Base-by-base conservation (phyloP, 2,888 invertebrate species). In the Dermolepida albohirtum region DNA sequence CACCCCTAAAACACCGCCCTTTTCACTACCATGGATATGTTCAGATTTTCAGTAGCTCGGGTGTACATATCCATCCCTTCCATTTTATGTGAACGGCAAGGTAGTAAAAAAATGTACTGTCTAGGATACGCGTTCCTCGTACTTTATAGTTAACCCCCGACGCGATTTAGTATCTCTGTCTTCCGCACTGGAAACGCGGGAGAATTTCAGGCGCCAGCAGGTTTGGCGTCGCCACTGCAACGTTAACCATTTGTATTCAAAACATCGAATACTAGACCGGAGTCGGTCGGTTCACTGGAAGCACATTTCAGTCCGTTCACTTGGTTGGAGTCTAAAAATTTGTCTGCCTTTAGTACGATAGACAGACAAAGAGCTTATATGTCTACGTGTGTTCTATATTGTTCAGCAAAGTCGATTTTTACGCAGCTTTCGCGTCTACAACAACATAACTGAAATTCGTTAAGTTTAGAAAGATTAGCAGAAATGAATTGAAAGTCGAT, bases 161-260 rank as follows among this genome's bases (percentile, higher is more conserved):
- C 22, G 34, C 11, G 12, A 17, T 39, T 7, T 47, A 39, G n/a
- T 34, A 16, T 52, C 41, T 55, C 12, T 66, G 57, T 64, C 63
- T 64, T 50, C 62, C 78, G 79, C 67, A 77, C 78, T 34, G 77
- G 73, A 10, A 79, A 77, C 40, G 74, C 70, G n/a, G 78, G 73
- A 43, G 80, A 70, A 34, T 74, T 79, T 16, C 66, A 73, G 74
- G 73, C 74, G 74, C 73, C 73, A 74, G 77, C 73, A 72, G 70
- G 74, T 71, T 76, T 74, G 70, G 77, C 76, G 70, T 55, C 66
- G 49, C 71, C 72, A 50, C 70, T 73, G 57, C 67, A 73, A 68
- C 67, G 50, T 72, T 47, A 66, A 64, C 64, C 64, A 70, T 72
- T 66, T 64, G 72, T 64, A 69, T 69, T 72, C 73, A 73, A 69